A percentile compares a stretch with the other conserved stretches of the same genome.
phyloP scores from a whole-genome alignment of 2,113 vertebrate species.

The Cercopithecus mona region DNA sequence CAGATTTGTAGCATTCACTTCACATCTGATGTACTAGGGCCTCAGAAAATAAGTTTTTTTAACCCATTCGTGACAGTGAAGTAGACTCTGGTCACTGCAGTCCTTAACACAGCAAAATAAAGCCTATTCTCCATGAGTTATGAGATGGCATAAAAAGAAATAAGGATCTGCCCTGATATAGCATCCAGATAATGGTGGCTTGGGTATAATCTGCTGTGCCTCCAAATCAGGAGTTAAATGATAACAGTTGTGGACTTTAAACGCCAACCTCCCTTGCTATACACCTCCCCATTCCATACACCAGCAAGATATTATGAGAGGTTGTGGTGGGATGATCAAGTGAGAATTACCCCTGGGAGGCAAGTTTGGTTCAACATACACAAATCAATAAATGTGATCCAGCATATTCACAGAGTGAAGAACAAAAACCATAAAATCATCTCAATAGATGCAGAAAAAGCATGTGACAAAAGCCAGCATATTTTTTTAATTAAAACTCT shows the following conservation, averaged over 20 bases:
- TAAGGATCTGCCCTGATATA: background rate
- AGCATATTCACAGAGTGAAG: background rate
- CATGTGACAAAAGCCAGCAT: background rate
- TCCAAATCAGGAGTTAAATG: background rate
- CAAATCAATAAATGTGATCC: background rate
- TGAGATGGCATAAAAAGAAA: background rate
- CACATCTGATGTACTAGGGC: background rate
- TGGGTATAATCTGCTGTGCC: background rate
- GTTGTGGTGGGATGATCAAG: background rate
- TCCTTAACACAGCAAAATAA: background rate
- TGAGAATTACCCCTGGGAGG: background rate
- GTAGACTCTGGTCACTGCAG: background rate
- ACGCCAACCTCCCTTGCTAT: background rate
- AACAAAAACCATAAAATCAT: background rate
- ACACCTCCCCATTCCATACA: background rate
- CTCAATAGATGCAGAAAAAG: background rate
- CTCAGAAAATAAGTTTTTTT: conserved; percentile 5
- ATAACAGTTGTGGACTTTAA: background rate
- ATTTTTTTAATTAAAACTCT: background rate
- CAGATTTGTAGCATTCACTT: conserved; percentile 11
- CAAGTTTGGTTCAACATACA: background rate
- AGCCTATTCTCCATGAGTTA: background rate
- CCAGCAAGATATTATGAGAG: background rate
- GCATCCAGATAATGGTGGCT: background rate
- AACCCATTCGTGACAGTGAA: background rate